Evolutionary conservation across 2,797 vertebrate genomes (phyloP).

Genomic region (Pantherophis vulpinus): DNA sequence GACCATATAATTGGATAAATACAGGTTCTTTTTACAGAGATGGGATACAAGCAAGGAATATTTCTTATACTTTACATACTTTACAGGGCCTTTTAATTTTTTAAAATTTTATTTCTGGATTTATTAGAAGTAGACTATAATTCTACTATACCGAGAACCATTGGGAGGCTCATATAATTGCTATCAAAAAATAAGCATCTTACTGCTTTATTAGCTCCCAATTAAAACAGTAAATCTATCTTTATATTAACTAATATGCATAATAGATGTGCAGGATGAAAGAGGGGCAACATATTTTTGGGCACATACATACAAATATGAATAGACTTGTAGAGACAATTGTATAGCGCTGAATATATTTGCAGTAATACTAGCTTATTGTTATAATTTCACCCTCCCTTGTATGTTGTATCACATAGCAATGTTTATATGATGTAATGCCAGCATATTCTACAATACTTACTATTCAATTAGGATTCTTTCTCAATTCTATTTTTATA

Average conservation of each 20-base stretch:
- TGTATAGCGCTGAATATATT: not conserved
- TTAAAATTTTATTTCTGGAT: not conserved
- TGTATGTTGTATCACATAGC: not conserved
- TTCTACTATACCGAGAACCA: not conserved
- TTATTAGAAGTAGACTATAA: not conserved
- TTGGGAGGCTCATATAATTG: not conserved
- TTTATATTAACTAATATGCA: not conserved
- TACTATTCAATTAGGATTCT: not conserved
- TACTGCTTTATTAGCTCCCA: not conserved
- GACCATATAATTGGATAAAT: not conserved
- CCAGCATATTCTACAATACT: not conserved
- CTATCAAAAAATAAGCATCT: not conserved
- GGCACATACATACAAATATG: not conserved
- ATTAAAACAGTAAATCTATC: not conserved
- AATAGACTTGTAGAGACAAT: not conserved
- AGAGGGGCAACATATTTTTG: not conserved
- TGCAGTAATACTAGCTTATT: not conserved
- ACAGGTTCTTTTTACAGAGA: not conserved
- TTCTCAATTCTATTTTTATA: not conserved
- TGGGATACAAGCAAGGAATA: not conserved
- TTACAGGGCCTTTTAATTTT: not conserved
- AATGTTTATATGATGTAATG: not conserved
- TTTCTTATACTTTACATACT: not conserved
- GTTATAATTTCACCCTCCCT: not conserved
- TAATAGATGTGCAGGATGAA: not conserved